Evolutionary conservation across 2,797 vertebrate species (phyloP), one percentile per base, ranked within the genome.

Genomic region (Amniataba percoides): DNA sequence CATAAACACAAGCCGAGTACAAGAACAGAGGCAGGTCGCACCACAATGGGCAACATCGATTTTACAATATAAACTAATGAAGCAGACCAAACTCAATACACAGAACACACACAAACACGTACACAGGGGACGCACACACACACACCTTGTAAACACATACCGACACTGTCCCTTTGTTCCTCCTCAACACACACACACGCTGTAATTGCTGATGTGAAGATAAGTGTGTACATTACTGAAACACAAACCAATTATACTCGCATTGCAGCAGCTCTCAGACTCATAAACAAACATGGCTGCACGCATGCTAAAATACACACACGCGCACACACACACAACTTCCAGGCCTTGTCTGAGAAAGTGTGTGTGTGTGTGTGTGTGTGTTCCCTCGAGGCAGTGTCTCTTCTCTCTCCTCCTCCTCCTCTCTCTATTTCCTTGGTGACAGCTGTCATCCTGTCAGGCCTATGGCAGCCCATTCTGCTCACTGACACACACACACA

Each of bases 21-120:
- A 60, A 61, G 64, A 82, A 69, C 36, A 77, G 71, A 80, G 75
- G 79, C 89, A 67, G 76, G 78, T 84, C 40, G 78, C 78, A 81
- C 70, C 77, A 92, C 91, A 93, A 93, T 86, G 78, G 86, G 87
- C 69, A 67, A 76, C 93, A 94, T 94, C 80, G 93, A 95, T 95
- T 95, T 94, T 88, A 91, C 90, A 93, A 94, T 93, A 92, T 88
- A 91, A 91, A 90, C 92, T 94, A 94, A 93, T 92, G 93, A 94
- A 93, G 91, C 92, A 86, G 78, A 90, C 67, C 74, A 55, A 80
- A 87, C 85, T 91, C 87, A 80, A 91, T 90, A 90, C 78, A 80
- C 19, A 78, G 34, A 77, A 80, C 74, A 72, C 83, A 82, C 81
- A 61, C 49, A 73, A 19, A 65, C 59, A 85, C 4, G 21, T 16